Conservation (phyloP, 2,888 invertebrate genomes). For the Pecten maximus region DNA sequence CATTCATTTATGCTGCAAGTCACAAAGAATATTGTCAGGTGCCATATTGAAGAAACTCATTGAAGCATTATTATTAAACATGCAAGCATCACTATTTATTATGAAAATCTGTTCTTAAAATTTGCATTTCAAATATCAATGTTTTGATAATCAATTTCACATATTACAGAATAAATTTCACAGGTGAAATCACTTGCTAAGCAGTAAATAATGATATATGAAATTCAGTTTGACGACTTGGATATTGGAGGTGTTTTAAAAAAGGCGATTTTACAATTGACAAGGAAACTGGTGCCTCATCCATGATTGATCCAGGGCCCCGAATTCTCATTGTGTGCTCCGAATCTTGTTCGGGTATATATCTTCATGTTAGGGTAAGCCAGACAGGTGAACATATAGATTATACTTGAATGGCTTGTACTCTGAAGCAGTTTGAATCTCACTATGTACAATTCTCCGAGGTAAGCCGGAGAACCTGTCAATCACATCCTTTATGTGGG, state of each 20-base stretch:
- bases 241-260: background rate
- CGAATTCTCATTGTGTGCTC: background rate
- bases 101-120: background rate
- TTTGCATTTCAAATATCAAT: background rate
- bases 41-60: background rate
- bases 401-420: background rate
- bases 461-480: background rate
- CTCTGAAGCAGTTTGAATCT: conserved; percentile 17
- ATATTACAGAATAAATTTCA: background rate
- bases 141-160: background rate
- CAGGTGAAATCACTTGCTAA: background rate
- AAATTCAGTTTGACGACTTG: background rate
- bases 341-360: background rate
- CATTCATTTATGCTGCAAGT: background rate
- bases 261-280: background rate
- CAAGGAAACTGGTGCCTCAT: background rate
- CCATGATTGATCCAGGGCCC: background rate
- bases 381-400: background rate
- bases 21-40: background rate
- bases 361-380: background rate
- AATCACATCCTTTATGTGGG: background rate
- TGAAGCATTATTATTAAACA: background rate
- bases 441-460: background rate
- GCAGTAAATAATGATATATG: background rate
- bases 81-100: background rate